Conservation (phyloP, 2,113 vertebrate species). For the Podiceps cristatus region DNA sequence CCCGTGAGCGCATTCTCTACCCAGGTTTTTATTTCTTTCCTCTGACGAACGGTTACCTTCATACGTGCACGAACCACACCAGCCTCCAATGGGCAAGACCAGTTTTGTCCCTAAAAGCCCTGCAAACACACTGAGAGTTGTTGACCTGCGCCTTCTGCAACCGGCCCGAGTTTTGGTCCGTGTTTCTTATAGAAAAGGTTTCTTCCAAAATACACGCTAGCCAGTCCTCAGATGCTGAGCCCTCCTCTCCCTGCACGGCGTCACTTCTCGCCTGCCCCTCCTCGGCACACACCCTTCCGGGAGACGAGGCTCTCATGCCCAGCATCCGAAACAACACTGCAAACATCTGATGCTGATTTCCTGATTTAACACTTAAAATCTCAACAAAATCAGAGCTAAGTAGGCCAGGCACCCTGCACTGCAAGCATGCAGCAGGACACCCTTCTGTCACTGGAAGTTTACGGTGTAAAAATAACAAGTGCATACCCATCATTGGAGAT, state of each 20-base stretch:
- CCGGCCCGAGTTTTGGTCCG: neutral
- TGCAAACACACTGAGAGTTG: neutral
- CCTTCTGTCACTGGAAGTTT: neutral
- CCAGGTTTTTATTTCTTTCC: neutral
- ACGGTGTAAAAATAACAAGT: neutral
- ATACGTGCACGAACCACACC: neutral
- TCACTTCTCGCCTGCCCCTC: neutral
- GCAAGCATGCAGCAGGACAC: neutral
- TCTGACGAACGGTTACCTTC: neutral
- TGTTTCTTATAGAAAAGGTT: neutral
- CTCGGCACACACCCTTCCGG: fast-evolving
- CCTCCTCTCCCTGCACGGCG: fast-evolving
- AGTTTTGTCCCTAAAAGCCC: neutral
- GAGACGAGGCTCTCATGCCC: neutral
- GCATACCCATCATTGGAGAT: neutral
- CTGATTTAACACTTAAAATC: neutral
- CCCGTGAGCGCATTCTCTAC: neutral
- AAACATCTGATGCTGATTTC: neutral
- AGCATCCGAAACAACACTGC: neutral
- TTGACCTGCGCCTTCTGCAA: neutral
- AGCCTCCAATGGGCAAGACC: neutral
- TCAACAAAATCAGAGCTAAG: neutral
- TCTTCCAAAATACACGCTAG: fast-evolving
- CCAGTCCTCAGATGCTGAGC: neutral
- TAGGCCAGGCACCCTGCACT: neutral